Conservation (phyloP, 2,888 invertebrate species). For the Gortyna flavago region DNA sequence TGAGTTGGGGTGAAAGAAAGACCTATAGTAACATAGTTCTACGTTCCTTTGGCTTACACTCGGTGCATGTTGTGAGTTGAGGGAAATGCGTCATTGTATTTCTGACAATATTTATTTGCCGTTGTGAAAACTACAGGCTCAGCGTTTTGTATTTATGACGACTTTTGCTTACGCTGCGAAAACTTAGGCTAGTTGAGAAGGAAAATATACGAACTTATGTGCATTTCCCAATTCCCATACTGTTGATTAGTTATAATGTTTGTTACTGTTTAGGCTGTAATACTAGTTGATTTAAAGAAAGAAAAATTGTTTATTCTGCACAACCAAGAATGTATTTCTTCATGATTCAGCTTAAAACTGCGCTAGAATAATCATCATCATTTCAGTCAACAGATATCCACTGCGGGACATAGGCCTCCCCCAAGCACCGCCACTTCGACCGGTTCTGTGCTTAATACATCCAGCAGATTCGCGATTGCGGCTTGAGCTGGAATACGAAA, state of each 20-base stretch:
- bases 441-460: neutral
- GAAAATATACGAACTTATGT: no score
- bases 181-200: neutral
- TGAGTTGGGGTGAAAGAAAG: constrained; percentile 42
- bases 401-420: neutral
- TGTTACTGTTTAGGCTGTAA: neutral
- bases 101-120: constrained; percentile 48
- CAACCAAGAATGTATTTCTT: neutral
- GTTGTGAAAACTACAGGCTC: constrained; percentile 7
- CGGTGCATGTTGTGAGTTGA: constrained; percentile 27
- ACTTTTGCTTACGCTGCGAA: neutral
- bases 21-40: constrained; percentile 1
- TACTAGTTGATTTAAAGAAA: neutral
- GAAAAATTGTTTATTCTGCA: neutral
- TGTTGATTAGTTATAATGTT: no score
- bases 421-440: neutral
- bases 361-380: neutral
- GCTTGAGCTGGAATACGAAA: neutral
- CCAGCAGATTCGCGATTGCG: neutral
- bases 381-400: neutral
- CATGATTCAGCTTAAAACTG: neutral
- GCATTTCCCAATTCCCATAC: neutral
- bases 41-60: constrained; percentile 7
- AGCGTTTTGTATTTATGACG: constrained; percentile 1
- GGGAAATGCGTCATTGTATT: constrained; percentile 42